Evolutionary conservation across 1,140 invertebrate species (phyloP), one percentile per base, ranked within the genome.

Genomic region (Drosophila mauritiana): DNA sequence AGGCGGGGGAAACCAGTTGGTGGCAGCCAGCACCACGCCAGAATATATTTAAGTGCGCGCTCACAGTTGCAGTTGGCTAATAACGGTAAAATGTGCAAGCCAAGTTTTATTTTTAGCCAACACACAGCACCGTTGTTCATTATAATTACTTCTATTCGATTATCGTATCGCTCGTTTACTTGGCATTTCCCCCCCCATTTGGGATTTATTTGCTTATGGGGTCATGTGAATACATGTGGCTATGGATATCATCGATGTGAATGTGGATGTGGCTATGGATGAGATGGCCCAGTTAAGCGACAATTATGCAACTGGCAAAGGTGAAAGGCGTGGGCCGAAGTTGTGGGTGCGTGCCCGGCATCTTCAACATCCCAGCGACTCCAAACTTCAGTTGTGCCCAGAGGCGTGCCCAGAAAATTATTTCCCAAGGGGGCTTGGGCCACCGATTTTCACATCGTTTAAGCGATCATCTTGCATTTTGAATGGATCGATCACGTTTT

Each of bases 11-110:
- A 59, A 45, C 72, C 59, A 63, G 59, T 63, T 63, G 59, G 25
- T 63, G 59, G 25, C 20, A 39, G 67, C 65, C 64, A 68, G 55
- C 58, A 61, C 39, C 37, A 53, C 49, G 78, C 76, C 79, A 88
- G 83, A 88, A 88, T 88, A 73, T 83, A 89, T 80, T 86, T 58
- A 70, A 78, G 80, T 81, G 69, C 73, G 63, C 70, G 62, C 75
- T 59, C 69, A 55, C 55, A 61, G 53, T 46, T 46, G 62, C 73
- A 73, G 69, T 52, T 79, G 80, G 84, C 75, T 65, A 88, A 83
- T 83, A 86, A 82, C 82, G 79, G 82, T 86, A 86, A 85, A 81
- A 78, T 78, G 74, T 45, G 79, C 63, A 62, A 34, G 52, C 51
- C 55, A 67, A 25, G 51, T 57, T 49, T 70, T 70, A 57, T 70